phyloP scores from a whole-genome alignment of 2,888 invertebrate species.

The Galerucella calmariensis region DNA sequence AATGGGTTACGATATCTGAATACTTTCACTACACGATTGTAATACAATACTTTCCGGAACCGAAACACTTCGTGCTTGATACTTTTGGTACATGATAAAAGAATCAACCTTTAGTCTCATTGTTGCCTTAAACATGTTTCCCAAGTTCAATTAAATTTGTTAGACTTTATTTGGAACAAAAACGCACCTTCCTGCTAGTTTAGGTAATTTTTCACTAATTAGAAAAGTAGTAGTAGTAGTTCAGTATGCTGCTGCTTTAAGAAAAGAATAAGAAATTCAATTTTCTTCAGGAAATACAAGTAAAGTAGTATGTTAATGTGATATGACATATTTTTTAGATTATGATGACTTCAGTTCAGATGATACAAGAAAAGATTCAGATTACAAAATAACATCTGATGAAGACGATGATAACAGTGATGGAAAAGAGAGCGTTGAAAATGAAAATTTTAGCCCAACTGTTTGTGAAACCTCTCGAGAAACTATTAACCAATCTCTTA shows the following conservation, averaged over 20 bases:
- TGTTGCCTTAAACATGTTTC: too few species aligned
- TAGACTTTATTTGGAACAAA: too few species aligned
- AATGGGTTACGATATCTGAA: too few species aligned
- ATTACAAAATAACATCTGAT: background rate
- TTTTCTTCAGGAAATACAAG: background rate
- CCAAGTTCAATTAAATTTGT: too few species aligned
- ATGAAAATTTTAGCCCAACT: slow-evolving; percentile 2
- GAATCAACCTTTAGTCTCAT: too few species aligned
- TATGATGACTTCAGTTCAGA: slow-evolving; percentile 3
- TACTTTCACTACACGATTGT: too few species aligned
- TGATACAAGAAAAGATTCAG: background rate
- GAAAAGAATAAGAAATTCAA: background rate
- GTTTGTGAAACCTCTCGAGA: background rate
- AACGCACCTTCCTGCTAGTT: too few species aligned
- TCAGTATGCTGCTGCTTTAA: background rate
- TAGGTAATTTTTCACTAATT: background rate
- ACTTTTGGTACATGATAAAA: background rate
- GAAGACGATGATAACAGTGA: slow-evolving; percentile 2
- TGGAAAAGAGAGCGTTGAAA: background rate
- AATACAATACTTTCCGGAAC: background rate
- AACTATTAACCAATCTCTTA: background rate
- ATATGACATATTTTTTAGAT: background rate
- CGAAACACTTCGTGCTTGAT: background rate
- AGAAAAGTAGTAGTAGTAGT: background rate
- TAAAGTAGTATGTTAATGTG: slow-evolving; percentile 2